Evolutionary conservation across 2,113 vertebrate species (phyloP).

Genomic region (Irena cyanogastra): DNA sequence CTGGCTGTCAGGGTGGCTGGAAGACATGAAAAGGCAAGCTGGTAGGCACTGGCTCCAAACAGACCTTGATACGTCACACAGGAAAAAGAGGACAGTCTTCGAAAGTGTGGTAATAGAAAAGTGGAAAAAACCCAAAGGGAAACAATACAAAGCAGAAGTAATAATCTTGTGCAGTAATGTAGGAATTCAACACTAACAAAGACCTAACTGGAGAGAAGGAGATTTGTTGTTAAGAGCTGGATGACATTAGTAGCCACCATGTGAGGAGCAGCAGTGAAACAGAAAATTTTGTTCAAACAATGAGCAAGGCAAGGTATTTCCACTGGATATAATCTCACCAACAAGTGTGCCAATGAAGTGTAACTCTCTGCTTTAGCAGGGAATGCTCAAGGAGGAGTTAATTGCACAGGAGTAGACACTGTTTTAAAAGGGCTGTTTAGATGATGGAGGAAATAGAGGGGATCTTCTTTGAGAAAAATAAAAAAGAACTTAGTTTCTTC

Average conservation of each 20-base stretch:
- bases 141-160: background rate
- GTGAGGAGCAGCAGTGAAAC: background rate
- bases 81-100: background rate
- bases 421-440: background rate
- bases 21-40: background rate
- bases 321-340: background rate
- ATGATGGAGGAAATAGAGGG: background rate
- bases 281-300: background rate
- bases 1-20: rapidly evolving
- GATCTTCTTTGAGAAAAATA: background rate
- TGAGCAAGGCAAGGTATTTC: background rate
- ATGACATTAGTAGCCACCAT: background rate
- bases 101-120: background rate
- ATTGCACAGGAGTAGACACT: background rate
- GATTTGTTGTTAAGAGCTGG: background rate
- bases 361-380: background rate
- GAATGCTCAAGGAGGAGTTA: background rate
- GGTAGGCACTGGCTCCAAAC: background rate
- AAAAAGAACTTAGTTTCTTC: background rate
- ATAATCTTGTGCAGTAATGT: background rate
- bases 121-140: rapidly evolving
- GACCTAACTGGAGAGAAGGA: background rate
- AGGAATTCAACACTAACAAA: background rate
- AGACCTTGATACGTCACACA: background rate
- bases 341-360: background rate